Evolutionary conservation across 2,888 invertebrate species (phyloP).

Genomic region (Oscheius onirici): DNA sequence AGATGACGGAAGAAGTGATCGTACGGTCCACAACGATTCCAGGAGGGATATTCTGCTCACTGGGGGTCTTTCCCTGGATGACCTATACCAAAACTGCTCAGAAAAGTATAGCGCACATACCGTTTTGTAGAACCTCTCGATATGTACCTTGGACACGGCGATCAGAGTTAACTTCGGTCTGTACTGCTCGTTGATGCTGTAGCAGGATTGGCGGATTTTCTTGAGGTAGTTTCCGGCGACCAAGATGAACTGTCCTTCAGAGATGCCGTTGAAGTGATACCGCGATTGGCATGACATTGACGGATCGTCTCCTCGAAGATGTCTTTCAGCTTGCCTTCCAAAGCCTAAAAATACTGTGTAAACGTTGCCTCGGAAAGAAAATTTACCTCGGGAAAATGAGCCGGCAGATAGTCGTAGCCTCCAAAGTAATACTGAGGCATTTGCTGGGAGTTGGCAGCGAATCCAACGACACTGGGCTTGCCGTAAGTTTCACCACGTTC

Average conservation of each 20-base stretch:
- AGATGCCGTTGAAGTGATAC: slow-evolving; percentile 39
- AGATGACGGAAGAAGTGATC: slow-evolving; percentile 34
- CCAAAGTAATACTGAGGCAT: slow-evolving; percentile 41
- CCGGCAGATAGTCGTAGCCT: slow-evolving; percentile 39
- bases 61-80: slow-evolving; percentile 2
- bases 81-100: not conserved
- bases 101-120: not conserved
- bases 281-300: not conserved
- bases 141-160: slow-evolving; percentile 22
- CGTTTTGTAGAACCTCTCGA: slow-evolving; percentile 18
- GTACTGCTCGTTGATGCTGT: not conserved
- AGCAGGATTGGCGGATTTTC: not conserved
- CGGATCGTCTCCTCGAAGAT: slow-evolving; percentile 26
- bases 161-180: slow-evolving; percentile 28
- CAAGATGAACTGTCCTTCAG: slow-evolving; percentile 37
- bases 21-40: slow-evolving; percentile 40
- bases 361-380: not conserved
- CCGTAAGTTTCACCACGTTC: slow-evolving; percentile 1
- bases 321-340: not conserved
- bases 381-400: slow-evolving; percentile 3
- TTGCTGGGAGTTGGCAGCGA: slow-evolving; percentile 36
- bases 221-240: slow-evolving; percentile 19
- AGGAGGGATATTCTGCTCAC: slow-evolving; percentile 34
- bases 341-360: not conserved
- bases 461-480: slow-evolving; percentile 39